phyloP scores from a whole-genome alignment of 2,888 invertebrate genomes.

The Apodemia zela region DNA sequence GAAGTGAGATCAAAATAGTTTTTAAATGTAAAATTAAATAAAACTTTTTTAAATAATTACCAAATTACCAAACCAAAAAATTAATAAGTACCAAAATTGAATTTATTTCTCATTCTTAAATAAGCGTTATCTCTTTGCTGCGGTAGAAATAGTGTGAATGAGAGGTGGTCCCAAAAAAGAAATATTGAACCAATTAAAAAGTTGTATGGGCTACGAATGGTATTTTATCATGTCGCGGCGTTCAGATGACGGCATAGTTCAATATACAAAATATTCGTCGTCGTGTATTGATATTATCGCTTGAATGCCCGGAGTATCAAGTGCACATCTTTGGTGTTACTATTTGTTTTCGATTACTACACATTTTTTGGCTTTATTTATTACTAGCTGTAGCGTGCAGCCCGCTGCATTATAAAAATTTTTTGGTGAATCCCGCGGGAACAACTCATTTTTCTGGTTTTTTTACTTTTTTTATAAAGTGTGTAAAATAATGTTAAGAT shows the following conservation, averaged over 20 bases:
- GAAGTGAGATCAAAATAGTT: too few species aligned
- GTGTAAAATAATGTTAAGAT: too few species aligned
- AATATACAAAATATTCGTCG: conserved; percentile 61
- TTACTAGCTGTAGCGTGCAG: too few species aligned
- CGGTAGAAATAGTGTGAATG: conserved; percentile 4
- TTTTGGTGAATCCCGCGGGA: too few species aligned
- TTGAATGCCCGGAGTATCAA: conserved; percentile 59
- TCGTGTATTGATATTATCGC: conserved; percentile 67
- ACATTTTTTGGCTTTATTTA: too few species aligned
- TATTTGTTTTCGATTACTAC: conserved; percentile 36
- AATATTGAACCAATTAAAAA: conserved; percentile 35
- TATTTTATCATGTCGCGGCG: conserved; percentile 46
- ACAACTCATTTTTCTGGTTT: too few species aligned
- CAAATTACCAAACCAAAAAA: too few species aligned
- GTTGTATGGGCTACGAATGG: conserved; percentile 37
- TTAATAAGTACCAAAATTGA: too few species aligned
- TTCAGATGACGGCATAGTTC: conserved; percentile 51
- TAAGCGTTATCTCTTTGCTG: background rate
- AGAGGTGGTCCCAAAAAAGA: conserved; percentile 9
- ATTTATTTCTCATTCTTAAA: background rate
- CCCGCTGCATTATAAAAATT: too few species aligned
- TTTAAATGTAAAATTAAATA: too few species aligned
- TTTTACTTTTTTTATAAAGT: too few species aligned
- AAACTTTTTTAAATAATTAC: too few species aligned
- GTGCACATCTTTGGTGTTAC: conserved; percentile 46